Conservation (phyloP, 2,113 vertebrate genomes). For the Morone saxatilis region DNA sequence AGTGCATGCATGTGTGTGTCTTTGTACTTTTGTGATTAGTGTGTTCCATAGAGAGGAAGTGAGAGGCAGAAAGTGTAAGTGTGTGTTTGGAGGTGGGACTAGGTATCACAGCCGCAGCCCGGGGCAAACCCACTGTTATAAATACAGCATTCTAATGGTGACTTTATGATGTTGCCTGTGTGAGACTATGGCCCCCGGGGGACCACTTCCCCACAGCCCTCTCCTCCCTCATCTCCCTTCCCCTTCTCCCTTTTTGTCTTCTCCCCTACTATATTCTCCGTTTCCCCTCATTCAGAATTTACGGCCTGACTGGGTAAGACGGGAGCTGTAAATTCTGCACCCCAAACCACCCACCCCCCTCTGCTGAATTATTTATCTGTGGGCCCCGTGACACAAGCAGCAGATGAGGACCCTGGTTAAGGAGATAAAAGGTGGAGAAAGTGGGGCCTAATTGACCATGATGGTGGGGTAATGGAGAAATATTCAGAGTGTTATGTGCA, state of each 20-base stretch:
- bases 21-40: conserved; percentile 42
- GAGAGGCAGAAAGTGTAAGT: conserved; percentile 15
- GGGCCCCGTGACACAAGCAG: conserved; percentile 82
- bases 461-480: conserved; percentile 84
- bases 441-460: conserved; percentile 86
- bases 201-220: conserved; percentile 84
- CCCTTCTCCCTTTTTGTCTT: conserved; percentile 59
- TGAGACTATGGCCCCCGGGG: conserved; percentile 84
- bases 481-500: conserved; percentile 69
- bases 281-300: conserved; percentile 85
- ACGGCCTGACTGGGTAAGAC: conserved; percentile 80
- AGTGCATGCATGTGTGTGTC: conserved; percentile 36
- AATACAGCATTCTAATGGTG: conserved; percentile 89
- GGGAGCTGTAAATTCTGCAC: conserved; percentile 82
- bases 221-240: conserved; percentile 67
- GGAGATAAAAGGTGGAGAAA: conserved; percentile 87
- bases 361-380: conserved; percentile 86
- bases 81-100: conserved; percentile 27
- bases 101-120: conserved; percentile 63
- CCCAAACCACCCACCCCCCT: conserved; percentile 6
- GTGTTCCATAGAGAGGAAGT: conserved; percentile 18
- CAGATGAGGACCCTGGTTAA: conserved; percentile 86
- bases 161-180: conserved; percentile 88
- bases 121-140: conserved; percentile 83
- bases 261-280: conserved; percentile 69